Evolutionary conservation across 2,797 vertebrate genomes (phyloP).

Genomic region (Enteromius trimaculatus): DNA sequence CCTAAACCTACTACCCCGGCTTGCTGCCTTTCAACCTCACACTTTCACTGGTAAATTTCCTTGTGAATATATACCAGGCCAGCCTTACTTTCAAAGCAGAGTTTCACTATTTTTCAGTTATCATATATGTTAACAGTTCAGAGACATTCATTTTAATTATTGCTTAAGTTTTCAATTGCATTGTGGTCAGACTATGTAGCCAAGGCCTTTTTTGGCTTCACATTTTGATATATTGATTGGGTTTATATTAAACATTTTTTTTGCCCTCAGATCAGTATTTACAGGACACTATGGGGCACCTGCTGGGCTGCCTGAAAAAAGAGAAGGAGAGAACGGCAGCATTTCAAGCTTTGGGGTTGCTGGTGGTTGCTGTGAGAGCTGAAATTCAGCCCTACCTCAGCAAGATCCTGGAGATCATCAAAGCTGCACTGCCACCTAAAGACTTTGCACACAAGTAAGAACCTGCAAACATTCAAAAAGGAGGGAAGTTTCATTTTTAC

Average conservation of each 20-base stretch:
- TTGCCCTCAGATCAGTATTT: conserved; percentile 88
- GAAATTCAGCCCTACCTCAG: conserved; percentile 94
- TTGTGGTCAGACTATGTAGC: not conserved
- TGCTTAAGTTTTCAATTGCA: not conserved
- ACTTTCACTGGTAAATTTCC: conserved; percentile 87
- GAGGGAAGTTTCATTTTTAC: not conserved
- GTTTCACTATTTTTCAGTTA: too few species aligned
- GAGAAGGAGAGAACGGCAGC: conserved; percentile 95
- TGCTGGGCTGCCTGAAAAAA: conserved; percentile 93
- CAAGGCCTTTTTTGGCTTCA: not conserved
- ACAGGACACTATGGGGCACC: conserved; percentile 94
- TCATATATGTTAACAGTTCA: not conserved
- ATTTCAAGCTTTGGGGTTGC: conserved; percentile 94
- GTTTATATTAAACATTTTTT: not conserved
- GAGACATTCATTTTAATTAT: not conserved
- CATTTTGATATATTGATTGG: not conserved
- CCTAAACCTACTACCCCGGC: conserved; percentile 91
- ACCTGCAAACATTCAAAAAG: not conserved
- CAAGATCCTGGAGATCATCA: conserved; percentile 96
- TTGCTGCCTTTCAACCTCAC: conserved; percentile 94
- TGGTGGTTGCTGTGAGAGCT: conserved; percentile 91
- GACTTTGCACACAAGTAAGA: conserved; percentile 98
- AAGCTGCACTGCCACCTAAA: conserved; percentile 94
- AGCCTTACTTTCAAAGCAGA: not conserved
- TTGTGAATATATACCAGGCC: not conserved